phyloP scores from a whole-genome alignment of 2,113 vertebrate genomes.

The Labeo catla region DNA sequence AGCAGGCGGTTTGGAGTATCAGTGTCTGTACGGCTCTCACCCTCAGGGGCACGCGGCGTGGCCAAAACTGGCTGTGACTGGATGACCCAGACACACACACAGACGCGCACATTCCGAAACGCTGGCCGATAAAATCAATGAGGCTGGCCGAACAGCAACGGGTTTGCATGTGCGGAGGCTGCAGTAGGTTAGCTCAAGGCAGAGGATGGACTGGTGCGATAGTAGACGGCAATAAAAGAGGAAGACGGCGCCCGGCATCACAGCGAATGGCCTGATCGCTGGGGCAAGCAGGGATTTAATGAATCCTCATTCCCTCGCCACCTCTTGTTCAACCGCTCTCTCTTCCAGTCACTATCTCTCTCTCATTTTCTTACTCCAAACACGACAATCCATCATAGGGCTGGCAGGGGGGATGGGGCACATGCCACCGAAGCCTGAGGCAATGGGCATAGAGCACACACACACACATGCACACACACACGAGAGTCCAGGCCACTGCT shows the following conservation, averaged over 20 bases:
- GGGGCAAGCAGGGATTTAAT: neutral
- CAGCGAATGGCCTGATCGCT: neutral
- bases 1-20: constrained; percentile 19
- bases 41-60: neutral
- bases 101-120: constrained; percentile 18
- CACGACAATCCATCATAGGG: constrained; percentile 11
- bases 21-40: constrained; percentile 23
- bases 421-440: constrained; percentile 9
- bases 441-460: constrained; percentile 11
- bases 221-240: constrained; percentile 6
- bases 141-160: constrained; percentile 63
- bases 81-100: constrained; percentile 48
- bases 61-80: constrained; percentile 67
- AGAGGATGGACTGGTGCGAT: constrained; percentile 2
- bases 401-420: constrained; percentile 13
- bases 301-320: neutral
- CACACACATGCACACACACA: constrained; percentile 34
- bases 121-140: constrained; percentile 72
- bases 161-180: constrained; percentile 27
- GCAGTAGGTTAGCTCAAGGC: constrained; percentile 34
- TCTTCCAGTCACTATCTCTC: neutral
- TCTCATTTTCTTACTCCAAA: constrained; percentile 16
- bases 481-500: constrained; percentile 4
- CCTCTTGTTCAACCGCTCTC: neutral
- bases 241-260: neutral